Percentiles rank a stretch among this genome's conserved stretches.
phyloP scores from a whole-genome alignment of 2,797 vertebrate genomes.

The Rhinichthys osculus region DNA sequence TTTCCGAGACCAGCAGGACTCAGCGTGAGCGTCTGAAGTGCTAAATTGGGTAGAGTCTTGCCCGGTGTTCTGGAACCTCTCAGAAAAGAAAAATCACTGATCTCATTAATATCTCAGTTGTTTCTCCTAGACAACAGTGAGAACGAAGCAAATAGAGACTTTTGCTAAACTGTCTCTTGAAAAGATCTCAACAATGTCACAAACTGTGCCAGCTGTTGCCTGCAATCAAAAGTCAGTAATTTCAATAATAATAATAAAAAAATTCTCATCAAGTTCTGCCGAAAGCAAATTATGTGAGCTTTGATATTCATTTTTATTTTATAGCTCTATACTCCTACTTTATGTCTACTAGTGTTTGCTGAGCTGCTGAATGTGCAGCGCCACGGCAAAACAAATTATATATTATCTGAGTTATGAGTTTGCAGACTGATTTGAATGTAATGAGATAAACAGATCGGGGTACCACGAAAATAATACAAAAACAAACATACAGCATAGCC shows the following conservation, averaged over 20 bases:
- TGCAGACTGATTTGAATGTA: conserved; percentile 17
- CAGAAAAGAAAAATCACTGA: background rate
- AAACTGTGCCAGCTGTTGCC: background rate
- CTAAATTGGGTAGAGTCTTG: conserved; percentile 16
- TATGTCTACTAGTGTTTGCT: conserved; percentile 12
- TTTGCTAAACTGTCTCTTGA: background rate
- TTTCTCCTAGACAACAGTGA: background rate
- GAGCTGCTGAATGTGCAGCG: background rate
- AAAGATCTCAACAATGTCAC: background rate
- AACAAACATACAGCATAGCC: background rate
- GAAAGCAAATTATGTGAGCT: background rate
- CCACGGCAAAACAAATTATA: background rate
- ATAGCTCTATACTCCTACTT: conserved; percentile 16
- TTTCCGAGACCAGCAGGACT: conserved; percentile 7
- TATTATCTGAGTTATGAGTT: conserved; percentile 13
- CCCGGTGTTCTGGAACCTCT: background rate
- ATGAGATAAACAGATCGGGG: conserved; percentile 11
- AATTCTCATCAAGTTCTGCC: conserved; percentile 13
- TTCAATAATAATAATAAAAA: background rate
- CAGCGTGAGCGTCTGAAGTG: conserved; percentile 24
- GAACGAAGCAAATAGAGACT: background rate
- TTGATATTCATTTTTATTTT: background rate
- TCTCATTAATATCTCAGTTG: conserved; percentile 1
- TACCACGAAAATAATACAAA: conserved; percentile 1
- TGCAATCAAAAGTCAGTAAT: conserved; percentile 1